A percentile compares a stretch with the other conserved stretches of the same genome.
Evolutionary conservation across 2,797 vertebrate species (phyloP).

Genomic region (Rhinichthys osculus): DNA sequence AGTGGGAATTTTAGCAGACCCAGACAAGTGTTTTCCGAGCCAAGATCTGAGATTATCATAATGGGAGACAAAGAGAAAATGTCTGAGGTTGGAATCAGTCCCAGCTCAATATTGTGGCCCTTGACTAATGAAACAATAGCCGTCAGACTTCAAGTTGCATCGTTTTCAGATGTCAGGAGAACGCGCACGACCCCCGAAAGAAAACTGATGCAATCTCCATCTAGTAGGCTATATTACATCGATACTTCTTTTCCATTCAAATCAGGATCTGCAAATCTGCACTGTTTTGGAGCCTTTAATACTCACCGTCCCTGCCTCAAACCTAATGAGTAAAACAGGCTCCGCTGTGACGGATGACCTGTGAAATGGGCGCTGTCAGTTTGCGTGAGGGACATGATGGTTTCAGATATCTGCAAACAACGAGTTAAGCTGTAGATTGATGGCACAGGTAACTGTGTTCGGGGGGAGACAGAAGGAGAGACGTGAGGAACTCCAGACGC

Average conservation of each 20-base stretch:
- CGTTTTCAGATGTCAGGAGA: conserved; percentile 60
- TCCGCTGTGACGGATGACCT: conserved; percentile 21
- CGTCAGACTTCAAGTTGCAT: conserved; percentile 62
- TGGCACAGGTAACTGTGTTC: neutral
- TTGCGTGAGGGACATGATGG: conserved; percentile 32
- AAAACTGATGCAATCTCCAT: conserved; percentile 10
- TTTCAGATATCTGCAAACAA: conserved; percentile 40
- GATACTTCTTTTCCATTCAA: neutral
- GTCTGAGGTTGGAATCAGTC: conserved; percentile 62
- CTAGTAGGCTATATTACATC: neutral
- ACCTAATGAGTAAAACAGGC: conserved; percentile 33
- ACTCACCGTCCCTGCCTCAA: neutral
- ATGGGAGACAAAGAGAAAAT: conserved; percentile 66
- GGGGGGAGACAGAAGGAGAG: conserved; percentile 2
- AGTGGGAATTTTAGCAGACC: conserved; percentile 58
- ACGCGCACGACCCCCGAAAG: conserved; percentile 21
- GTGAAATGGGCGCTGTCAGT: conserved; percentile 50
- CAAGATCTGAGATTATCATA: conserved; percentile 70
- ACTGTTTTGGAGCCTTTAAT: neutral
- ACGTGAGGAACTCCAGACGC: conserved; percentile 22
- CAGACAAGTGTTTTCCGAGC: conserved; percentile 65
- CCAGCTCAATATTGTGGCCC: conserved; percentile 68
- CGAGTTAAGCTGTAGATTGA: conserved; percentile 14
- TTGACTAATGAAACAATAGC: conserved; percentile 66
- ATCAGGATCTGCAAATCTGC: neutral